phyloP scores from a whole-genome alignment of 2,113 vertebrate genomes.

The Prionailurus bengalensis region DNA sequence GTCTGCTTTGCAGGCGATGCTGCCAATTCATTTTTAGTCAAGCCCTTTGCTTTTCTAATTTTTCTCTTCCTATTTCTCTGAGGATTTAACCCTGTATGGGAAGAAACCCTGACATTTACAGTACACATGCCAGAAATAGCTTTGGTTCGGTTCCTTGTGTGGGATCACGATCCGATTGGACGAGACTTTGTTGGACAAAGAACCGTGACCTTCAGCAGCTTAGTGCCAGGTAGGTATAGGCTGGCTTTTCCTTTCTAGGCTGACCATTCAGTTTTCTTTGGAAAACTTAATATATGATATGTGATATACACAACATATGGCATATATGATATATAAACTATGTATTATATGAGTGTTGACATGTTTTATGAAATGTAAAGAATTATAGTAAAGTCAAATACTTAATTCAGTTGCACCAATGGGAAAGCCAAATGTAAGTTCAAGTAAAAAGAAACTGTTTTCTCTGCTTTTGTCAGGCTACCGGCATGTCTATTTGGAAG shows the following conservation, averaged over 20 bases:
- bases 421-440: neutral
- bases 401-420: neutral
- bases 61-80: slow-evolving; percentile 52
- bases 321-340: neutral
- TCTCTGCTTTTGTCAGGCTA: slow-evolving; percentile 90
- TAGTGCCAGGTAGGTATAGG: slow-evolving; percentile 94
- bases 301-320: neutral
- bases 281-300: neutral
- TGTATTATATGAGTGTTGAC: neutral
- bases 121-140: slow-evolving; percentile 98
- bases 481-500: slow-evolving; percentile 97
- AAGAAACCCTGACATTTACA: slow-evolving; percentile 97
- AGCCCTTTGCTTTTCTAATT: neutral
- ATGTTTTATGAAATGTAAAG: neutral
- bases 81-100: slow-evolving; percentile 99
- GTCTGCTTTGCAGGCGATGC: slow-evolving; percentile 29
- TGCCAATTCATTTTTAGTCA: neutral
- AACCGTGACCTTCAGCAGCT: slow-evolving; percentile 96
- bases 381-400: neutral
- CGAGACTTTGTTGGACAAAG: slow-evolving; percentile 98
- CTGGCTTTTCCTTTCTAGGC: neutral
- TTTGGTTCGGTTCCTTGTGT: slow-evolving; percentile 97
- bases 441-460: neutral
- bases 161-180: slow-evolving; percentile 99
- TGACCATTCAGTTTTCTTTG: neutral